These are phyloP conservation scores for Trypoxylon attenuatum DNA, from an alignment of 2,888 invertebrate species.

Conservation along the genomic window DNA sequence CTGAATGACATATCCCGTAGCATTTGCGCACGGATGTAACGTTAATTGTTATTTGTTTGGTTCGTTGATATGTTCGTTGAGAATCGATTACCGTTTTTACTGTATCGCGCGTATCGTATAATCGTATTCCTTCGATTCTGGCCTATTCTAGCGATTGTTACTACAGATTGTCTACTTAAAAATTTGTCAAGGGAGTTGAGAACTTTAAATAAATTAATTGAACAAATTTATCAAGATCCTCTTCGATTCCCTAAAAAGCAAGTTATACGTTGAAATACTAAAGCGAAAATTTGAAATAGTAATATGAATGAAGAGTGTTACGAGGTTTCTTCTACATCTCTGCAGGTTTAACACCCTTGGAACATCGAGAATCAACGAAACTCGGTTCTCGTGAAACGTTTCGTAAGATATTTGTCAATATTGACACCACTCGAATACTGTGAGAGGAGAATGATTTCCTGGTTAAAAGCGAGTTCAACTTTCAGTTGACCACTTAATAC, in stretches of 20 bases:
- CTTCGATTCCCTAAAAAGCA: neutral
- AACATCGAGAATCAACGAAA: neutral
- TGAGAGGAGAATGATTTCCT: conserved; percentile 66
- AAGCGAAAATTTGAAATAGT: neutral
- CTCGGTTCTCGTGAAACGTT: conserved; percentile 24
- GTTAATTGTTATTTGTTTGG: no score
- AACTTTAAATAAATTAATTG: neutral
- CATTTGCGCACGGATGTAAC: no score
- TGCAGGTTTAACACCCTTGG: neutral
- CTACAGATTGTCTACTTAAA: neutral
- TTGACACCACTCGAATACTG: conserved; percentile 64
- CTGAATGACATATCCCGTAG: no score
- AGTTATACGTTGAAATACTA: neutral
- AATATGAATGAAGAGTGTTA: neutral
- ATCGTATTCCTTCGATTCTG: neutral
- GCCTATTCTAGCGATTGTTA: neutral
- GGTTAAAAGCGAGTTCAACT: conserved; percentile 35
- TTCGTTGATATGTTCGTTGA: no score
- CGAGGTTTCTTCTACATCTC: neutral
- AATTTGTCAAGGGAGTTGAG: neutral
- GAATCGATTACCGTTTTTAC: no score
- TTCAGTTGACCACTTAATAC: no score
- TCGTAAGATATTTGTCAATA: conserved; percentile 68
- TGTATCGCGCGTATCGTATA: no score
- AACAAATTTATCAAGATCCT: neutral